Base-by-base conservation (phyloP, 1,140 invertebrate genomes). In the Drosophila triauraria region DNA sequence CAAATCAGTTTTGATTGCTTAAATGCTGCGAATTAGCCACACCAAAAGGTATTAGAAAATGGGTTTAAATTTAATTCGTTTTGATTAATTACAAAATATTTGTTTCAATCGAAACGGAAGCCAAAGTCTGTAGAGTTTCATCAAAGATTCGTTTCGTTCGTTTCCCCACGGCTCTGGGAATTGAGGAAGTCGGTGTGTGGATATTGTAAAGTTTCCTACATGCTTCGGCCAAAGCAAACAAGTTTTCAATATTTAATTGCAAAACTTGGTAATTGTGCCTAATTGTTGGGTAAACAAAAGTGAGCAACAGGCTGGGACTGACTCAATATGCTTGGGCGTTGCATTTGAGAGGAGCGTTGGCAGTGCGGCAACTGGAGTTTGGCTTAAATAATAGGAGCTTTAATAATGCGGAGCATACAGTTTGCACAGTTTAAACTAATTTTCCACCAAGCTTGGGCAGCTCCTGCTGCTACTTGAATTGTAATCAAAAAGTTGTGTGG, bases 161-260 rank as follows among this genome's bases (percentile, higher is more conserved):
- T 63, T 64, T 59, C 42, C 67, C 42, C 67, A 60, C 48, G 57
- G 38, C 50, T 54, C n/a, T 43, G 20, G 38, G 23, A 44, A 32
- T 75, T 70, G 43, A 86, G 83, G 84, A 87, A 88, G 67, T 83
- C 46, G 38, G 9, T 20, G 43, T 20, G 43, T 51, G 35, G 30
- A 75, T 69, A 80, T 69, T 59, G 58, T 44, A 64, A 67, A 54
- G 74, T 68, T 54, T 69, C 63, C 72, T 48, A 58, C 32, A 43
- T 44, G 53, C 32, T 35, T 35, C 40, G 30, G 57, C 47, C n/a
- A 56, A 46, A 75, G 25, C 48, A 56, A 87, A 87, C 84, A 17
- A 62, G 84, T 87, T 87, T 88, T 70, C 64, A 83, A 80, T 83
- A 88, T 88, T 80, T 80, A 87, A 87, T 87, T 87, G 80, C 71